Percentiles rank a stretch among this genome's conserved stretches.
Conservation (phyloP, 1,140 invertebrate species). For the Cepaea nemoralis region DNA sequence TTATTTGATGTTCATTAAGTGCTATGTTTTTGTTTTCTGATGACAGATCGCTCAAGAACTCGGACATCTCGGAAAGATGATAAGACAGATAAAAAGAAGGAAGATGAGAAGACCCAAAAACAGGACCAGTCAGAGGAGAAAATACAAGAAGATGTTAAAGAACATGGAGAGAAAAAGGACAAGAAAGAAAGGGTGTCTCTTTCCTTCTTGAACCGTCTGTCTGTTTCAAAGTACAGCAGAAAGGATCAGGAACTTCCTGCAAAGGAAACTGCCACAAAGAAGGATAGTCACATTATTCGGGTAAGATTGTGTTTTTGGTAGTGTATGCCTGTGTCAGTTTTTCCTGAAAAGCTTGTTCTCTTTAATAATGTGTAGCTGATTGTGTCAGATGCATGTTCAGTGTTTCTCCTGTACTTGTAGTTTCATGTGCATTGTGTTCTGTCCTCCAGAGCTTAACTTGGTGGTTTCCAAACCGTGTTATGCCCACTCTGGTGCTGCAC, state of each 20-base stretch:
- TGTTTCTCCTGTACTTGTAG: too few relatives aligned
- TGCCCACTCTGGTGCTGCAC: too few relatives aligned
- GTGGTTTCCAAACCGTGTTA: too few relatives aligned
- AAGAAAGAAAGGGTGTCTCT: slow-evolving; percentile 26
- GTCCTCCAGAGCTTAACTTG: too few relatives aligned
- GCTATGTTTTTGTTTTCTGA: background rate
- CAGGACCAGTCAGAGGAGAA: slow-evolving; percentile 37
- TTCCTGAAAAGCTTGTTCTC: too few relatives aligned
- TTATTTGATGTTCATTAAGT: too few relatives aligned
- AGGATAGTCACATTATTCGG: slow-evolving; percentile 34
- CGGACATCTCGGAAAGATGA: slow-evolving; percentile 33
- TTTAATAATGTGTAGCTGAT: too few relatives aligned
- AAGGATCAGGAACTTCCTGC: background rate
- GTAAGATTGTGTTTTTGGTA: slow-evolving; percentile 14
- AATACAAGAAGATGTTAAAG: slow-evolving; percentile 43
- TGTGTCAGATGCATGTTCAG: too few relatives aligned
- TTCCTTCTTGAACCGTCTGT: slow-evolving; percentile 33
- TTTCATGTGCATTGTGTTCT: too few relatives aligned
- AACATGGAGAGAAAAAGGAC: slow-evolving; percentile 13
- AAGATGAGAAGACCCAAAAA: slow-evolving; percentile 22
- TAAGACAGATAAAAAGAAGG: slow-evolving; percentile 28
- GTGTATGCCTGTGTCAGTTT: too few relatives aligned
- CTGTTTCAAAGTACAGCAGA: slow-evolving; percentile 37
- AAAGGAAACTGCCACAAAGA: slow-evolving; percentile 16
- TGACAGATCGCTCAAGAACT: slow-evolving; percentile 44